phyloP scores from a whole-genome alignment of 2,113 vertebrate species.

The Halcyon malimbica region DNA sequence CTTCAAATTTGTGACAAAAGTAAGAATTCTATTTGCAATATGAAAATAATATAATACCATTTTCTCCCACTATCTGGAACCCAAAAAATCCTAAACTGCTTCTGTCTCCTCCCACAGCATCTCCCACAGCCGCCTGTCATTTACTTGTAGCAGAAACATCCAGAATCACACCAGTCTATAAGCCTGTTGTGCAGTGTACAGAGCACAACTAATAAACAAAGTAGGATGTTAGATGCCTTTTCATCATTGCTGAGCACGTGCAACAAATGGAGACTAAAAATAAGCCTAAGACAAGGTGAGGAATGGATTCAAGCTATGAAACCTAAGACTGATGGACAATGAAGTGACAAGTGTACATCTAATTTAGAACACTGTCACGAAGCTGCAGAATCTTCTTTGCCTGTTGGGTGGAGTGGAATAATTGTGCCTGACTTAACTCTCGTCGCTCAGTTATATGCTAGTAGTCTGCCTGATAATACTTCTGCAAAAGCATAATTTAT shows the following conservation, averaged over 20 bases:
- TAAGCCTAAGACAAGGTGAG: background rate
- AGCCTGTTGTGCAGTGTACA: background rate
- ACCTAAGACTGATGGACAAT: background rate
- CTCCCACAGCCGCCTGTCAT: background rate
- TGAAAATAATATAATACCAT: background rate
- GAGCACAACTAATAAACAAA: background rate
- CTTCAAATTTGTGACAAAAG: background rate
- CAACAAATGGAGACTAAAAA: background rate
- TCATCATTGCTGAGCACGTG: background rate
- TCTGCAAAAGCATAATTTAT: background rate
- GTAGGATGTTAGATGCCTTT: background rate
- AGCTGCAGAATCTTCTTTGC: constrained; percentile 8
- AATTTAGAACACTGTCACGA: constrained; percentile 26
- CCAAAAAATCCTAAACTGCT: background rate
- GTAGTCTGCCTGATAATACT: background rate
- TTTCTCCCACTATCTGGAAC: background rate
- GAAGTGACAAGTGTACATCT: constrained; percentile 26
- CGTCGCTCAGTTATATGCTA: background rate
- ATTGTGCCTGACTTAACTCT: constrained; percentile 5
- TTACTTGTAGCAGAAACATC: background rate
- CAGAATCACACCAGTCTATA: background rate
- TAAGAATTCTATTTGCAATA: background rate
- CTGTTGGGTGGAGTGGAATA: constrained; percentile 27
- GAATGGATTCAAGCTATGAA: constrained; percentile 1
- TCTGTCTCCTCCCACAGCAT: background rate